phyloP scores from a whole-genome alignment of 2,797 vertebrate genomes.

The Coilia nasus region DNA sequence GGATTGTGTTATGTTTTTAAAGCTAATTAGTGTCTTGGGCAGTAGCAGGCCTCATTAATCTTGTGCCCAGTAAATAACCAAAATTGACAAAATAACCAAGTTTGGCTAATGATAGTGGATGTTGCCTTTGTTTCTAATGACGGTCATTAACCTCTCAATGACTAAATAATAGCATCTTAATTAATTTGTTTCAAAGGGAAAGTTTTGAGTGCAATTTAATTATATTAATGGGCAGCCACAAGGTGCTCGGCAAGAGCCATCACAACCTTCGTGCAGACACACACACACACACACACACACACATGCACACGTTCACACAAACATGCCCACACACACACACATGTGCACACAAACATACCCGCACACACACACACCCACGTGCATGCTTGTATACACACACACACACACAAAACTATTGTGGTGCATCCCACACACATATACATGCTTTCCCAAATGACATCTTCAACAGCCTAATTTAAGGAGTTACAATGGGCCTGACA shows the following conservation, averaged over 20 bases:
- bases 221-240: slow-evolving; percentile 74
- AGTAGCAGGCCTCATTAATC: slow-evolving; percentile 94
- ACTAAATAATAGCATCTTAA: slow-evolving; percentile 86
- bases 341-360: not conserved
- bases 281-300: slow-evolving; percentile 39
- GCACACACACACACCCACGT: not conserved
- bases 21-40: slow-evolving; percentile 94
- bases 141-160: slow-evolving; percentile 87
- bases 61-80: slow-evolving; percentile 94
- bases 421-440: slow-evolving; percentile 14
- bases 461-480: not conserved
- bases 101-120: slow-evolving; percentile 95
- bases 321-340: slow-evolving; percentile 24
- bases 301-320: slow-evolving; percentile 22
- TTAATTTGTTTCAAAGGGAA: slow-evolving; percentile 82
- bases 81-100: slow-evolving; percentile 98
- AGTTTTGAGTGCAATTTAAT: slow-evolving; percentile 80
- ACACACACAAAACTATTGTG: not conserved
- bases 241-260: slow-evolving; percentile 62
- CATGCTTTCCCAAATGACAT: slow-evolving; percentile 16
- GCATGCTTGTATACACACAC: not conserved
- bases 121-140: slow-evolving; percentile 91
- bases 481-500: not conserved
- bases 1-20: slow-evolving; percentile 98
- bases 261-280: slow-evolving; percentile 51